Evolutionary conservation across 2,888 invertebrate species (phyloP).

Genomic region (Tetheella fluctuosa): DNA sequence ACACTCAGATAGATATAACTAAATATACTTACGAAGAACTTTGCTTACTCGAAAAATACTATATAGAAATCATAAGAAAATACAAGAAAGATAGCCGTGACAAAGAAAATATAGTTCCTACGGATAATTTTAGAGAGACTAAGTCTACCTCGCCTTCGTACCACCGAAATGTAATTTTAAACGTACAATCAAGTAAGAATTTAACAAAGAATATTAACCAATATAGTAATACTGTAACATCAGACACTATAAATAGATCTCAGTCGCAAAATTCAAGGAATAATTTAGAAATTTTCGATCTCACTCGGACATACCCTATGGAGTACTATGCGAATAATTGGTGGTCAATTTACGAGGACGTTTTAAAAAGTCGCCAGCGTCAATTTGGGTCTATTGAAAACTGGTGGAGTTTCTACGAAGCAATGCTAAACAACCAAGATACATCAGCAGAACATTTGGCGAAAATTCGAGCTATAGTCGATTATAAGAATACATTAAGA

Average conservation of each 20-base stretch:
- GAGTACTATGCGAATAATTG: constrained; percentile 81
- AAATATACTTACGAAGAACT: constrained; percentile 77
- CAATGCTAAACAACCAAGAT: constrained; percentile 61
- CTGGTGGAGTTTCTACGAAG: constrained; percentile 80
- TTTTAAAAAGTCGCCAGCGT: constrained; percentile 69
- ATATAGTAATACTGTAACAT: constrained; percentile 41
- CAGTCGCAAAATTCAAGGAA: constrained; percentile 49
- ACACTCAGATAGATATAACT: constrained; percentile 71
- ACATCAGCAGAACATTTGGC: constrained; percentile 58
- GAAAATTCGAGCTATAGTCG: constrained; percentile 57
- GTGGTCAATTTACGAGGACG: constrained; percentile 79
- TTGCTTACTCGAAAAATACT: constrained; percentile 74
- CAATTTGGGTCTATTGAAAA: constrained; percentile 79
- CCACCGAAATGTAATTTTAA: constrained; percentile 59
- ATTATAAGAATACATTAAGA: constrained; percentile 49
- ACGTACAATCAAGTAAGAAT: constrained; percentile 55
- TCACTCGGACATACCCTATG: constrained; percentile 71
- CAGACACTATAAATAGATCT: constrained; percentile 49
- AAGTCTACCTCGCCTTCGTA: constrained; percentile 48
- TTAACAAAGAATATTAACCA: constrained; percentile 54
- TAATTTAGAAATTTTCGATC: constrained; percentile 66
- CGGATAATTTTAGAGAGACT: constrained; percentile 28
- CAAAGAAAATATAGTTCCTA: constrained; percentile 59
- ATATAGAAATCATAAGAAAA: constrained; percentile 74
- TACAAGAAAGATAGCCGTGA: constrained; percentile 57